These are phyloP conservation scores for Chascanopsetta lugubris DNA, from an alignment of 2,113 vertebrate genomes.

Conservation along the genomic window DNA sequence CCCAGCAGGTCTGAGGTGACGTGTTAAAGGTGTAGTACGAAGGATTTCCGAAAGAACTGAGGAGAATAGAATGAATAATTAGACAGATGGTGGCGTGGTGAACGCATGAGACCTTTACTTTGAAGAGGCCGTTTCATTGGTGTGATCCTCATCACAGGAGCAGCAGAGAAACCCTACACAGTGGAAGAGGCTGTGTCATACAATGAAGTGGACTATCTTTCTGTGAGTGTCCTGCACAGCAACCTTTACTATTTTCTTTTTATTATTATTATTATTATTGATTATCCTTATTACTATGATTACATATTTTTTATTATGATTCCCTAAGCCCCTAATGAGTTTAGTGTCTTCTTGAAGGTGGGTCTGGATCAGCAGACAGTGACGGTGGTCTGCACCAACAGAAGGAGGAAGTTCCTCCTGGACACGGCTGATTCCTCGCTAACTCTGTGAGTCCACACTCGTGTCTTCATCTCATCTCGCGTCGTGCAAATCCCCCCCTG, in stretches of 20 bases:
- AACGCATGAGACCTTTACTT: too few species aligned
- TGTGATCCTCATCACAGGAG: conserved; percentile 83
- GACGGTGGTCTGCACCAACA: conserved; percentile 91
- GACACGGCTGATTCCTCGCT: conserved; percentile 90
- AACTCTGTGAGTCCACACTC: conserved; percentile 84
- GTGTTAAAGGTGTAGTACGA: not conserved
- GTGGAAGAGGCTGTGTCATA: conserved; percentile 96
- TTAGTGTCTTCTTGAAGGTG: conserved; percentile 85
- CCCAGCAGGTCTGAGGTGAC: not conserved
- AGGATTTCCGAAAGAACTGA: too few species aligned
- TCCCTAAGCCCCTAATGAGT: too few species aligned
- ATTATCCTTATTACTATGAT: too few species aligned
- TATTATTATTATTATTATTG: too few species aligned
- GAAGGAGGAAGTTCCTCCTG: conserved; percentile 93
- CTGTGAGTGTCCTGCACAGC: conserved; percentile 81
- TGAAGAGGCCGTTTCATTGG: too few species aligned
- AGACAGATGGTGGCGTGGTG: too few species aligned
- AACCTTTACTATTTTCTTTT: too few species aligned
- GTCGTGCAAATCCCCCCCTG: too few species aligned
- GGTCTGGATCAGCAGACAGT: conserved; percentile 94
- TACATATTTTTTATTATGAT: too few species aligned
- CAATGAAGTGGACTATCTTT: conserved; percentile 95
- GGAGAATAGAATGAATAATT: too few species aligned
- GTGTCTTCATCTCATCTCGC: not conserved
- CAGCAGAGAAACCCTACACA: conserved; percentile 95